Percentiles rank a stretch among this genome's conserved stretches.
These are phyloP conservation scores for Gastrophryne carolinensis DNA, from an alignment of 2,797 vertebrate genomes.

Conservation along the genomic window DNA sequence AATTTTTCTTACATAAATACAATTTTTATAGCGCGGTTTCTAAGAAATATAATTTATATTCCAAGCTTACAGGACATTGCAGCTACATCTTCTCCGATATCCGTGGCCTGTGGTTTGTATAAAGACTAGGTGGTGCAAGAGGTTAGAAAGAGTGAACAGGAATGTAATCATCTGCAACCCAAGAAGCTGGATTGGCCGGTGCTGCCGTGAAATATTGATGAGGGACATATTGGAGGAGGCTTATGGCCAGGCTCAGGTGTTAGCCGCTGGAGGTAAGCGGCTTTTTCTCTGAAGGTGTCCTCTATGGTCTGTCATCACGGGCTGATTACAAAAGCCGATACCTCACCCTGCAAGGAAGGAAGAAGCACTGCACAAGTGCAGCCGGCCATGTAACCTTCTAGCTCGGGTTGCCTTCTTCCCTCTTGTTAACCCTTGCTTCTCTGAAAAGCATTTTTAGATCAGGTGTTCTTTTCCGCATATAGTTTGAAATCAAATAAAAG, in stretches of 20 bases:
- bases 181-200: slow-evolving; percentile 33
- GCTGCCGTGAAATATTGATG: slow-evolving; percentile 44
- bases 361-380: slow-evolving; percentile 22
- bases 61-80: no score
- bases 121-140: neutral
- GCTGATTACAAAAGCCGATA: slow-evolving; percentile 51
- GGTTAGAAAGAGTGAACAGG: neutral
- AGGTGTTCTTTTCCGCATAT: no score
- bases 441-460: neutral
- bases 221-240: slow-evolving; percentile 48
- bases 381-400: slow-evolving; percentile 37
- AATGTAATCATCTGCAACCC: slow-evolving; percentile 24
- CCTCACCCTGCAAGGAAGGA: slow-evolving; percentile 19
- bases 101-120: neutral
- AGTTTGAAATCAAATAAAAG: no score
- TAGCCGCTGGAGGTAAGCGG: slow-evolving; percentile 47
- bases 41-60: no score
- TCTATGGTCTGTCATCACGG: slow-evolving; percentile 44
- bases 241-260: slow-evolving; percentile 50
- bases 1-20: no score
- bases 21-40: no score
- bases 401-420: slow-evolving; percentile 29
- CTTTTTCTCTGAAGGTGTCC: slow-evolving; percentile 52
- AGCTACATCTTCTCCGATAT: neutral
- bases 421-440: slow-evolving; percentile 5